phyloP scores from a whole-genome alignment of 1,140 invertebrate species.

The Mactra quadrangularis region DNA sequence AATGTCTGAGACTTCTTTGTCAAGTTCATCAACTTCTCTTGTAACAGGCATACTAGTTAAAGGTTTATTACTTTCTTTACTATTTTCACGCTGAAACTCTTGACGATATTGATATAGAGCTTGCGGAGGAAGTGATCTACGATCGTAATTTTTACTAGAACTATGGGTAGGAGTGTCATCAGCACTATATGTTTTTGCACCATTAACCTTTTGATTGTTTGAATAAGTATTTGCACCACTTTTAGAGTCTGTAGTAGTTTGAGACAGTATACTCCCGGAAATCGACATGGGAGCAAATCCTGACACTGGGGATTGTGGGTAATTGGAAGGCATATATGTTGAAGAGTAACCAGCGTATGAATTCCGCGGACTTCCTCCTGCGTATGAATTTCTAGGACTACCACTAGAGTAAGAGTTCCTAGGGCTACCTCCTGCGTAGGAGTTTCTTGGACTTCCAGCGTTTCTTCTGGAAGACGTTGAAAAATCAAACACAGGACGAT shows the following conservation, averaged over 20 bases:
- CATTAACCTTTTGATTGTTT: conserved; percentile 51
- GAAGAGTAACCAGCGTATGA: conserved; percentile 50
- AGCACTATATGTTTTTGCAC: conserved; percentile 63
- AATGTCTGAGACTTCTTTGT: conserved; percentile 45
- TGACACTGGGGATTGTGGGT: conserved; percentile 19
- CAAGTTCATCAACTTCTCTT: conserved; percentile 54
- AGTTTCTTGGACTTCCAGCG: conserved; percentile 47
- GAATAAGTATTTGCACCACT: conserved; percentile 25
- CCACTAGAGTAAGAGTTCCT: conserved; percentile 50
- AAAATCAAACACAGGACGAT: conserved; percentile 58
- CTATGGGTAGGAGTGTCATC: conserved; percentile 63
- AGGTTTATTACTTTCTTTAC: conserved; percentile 48
- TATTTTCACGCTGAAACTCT: conserved; percentile 66
- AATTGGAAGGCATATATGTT: conserved; percentile 26
- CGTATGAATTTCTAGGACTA: conserved; percentile 56
- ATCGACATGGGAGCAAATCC: conserved; percentile 47
- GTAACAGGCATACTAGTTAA: conserved; percentile 61
- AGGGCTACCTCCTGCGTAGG: conserved; percentile 53
- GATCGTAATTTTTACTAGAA: conserved; percentile 48
- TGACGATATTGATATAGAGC: conserved; percentile 65
- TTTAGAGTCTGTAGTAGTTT: conserved; percentile 1
- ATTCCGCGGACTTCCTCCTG: conserved; percentile 52
- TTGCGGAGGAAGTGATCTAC: conserved; percentile 67
- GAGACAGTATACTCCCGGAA: conserved; percentile 13
- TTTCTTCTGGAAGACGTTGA: conserved; percentile 42